Percentiles rank a stretch among this genome's conserved stretches.
These are phyloP conservation scores for Phrynosoma blainvillii DNA, from an alignment of 2,113 vertebrate genomes.

Conservation along the genomic window DNA sequence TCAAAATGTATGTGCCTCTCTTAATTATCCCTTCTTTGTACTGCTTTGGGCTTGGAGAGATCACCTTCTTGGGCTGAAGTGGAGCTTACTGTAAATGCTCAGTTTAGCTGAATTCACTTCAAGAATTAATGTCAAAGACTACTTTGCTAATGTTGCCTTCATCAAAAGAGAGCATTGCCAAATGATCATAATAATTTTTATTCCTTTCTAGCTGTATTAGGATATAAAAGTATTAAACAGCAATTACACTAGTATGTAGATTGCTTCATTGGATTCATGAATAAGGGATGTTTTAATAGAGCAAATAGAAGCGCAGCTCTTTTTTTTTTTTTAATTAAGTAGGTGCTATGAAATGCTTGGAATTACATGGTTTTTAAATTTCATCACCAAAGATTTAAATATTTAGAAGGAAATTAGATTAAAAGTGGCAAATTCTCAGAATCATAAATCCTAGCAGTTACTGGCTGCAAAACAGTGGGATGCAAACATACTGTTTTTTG, in stretches of 20 bases:
- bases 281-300: not conserved
- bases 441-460: rapidly evolving
- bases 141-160: constrained; percentile 50
- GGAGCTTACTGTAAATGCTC: constrained; percentile 38
- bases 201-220: constrained; percentile 49
- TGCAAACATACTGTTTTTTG: not conserved
- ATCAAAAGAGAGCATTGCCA: constrained; percentile 45
- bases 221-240: constrained; percentile 48
- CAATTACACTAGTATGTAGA: constrained; percentile 49
- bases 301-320: not conserved
- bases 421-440: not conserved
- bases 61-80: constrained; percentile 24
- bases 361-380: rapidly evolving
- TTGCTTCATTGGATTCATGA: constrained; percentile 47
- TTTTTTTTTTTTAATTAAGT: not conserved
- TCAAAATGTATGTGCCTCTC: constrained; percentile 21
- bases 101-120: constrained; percentile 23
- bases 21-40: constrained; percentile 44
- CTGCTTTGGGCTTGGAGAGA: constrained; percentile 40
- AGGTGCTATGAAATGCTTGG: not conserved
- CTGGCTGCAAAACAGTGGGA: not conserved
- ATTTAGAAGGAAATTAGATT: not conserved
- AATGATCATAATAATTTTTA: constrained; percentile 46
- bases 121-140: constrained; percentile 45
- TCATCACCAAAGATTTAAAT: not conserved